Evolutionary conservation across 2,888 invertebrate genomes (phyloP).

Genomic region (Maniola hyperantus): DNA sequence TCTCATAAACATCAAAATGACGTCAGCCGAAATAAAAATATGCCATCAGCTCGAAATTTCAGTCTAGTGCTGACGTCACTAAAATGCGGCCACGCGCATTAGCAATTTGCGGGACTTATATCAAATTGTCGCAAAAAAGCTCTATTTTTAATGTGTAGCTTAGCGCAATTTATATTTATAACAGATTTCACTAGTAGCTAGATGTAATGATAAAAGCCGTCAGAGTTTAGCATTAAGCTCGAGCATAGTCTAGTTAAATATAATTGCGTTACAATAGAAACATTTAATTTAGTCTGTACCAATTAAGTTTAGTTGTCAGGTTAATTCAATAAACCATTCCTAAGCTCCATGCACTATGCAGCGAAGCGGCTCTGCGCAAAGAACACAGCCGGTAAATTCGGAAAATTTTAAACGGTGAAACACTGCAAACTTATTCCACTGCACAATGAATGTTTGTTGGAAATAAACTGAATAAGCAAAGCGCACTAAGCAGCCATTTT

Average conservation of each 20-base stretch:
- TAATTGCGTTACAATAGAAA: background rate
- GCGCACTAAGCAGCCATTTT: conserved; percentile 47
- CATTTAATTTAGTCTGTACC: conserved; percentile 5
- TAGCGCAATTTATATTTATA: background rate
- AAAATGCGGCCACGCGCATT: too few relatives aligned
- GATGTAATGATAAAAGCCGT: background rate
- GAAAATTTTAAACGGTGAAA: conserved; percentile 40
- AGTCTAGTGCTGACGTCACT: too few relatives aligned
- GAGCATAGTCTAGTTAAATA: background rate
- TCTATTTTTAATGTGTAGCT: background rate
- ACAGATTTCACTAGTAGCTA: background rate
- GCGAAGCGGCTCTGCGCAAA: conserved; percentile 13
- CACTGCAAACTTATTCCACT: conserved; percentile 38
- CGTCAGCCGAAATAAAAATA: too few relatives aligned
- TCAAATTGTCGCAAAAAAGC: background rate
- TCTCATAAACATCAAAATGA: too few relatives aligned
- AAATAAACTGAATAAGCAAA: conserved; percentile 47
- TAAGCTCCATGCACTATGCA: conserved; percentile 15
- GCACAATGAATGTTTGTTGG: conserved; percentile 45
- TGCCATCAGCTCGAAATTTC: too few relatives aligned
- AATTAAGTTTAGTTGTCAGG: conserved; percentile 17
- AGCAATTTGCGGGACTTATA: too few relatives aligned
- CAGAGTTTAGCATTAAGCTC: background rate
- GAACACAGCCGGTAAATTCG: conserved; percentile 36
- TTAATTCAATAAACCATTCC: conserved; percentile 14